Base-by-base conservation (phyloP, 2,797 vertebrate species). In the Intellagama lesueurii region DNA sequence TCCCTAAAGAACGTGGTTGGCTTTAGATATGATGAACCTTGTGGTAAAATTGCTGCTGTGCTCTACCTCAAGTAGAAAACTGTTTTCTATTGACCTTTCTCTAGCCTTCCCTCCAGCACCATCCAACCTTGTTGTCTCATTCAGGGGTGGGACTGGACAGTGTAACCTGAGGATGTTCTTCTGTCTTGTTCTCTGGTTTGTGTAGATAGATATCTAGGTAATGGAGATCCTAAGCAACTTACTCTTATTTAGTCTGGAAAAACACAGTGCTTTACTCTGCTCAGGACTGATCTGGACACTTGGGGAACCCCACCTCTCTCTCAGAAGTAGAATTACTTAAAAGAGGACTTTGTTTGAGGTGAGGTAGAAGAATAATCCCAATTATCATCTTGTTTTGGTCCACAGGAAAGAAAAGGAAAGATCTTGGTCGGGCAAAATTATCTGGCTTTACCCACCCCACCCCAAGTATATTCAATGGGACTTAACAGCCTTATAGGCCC, bases 141-240 rank as follows among this genome's bases (percentile, higher is more conserved):
- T 35, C 35, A 66, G 79, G 56, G n/a, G 5, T 60, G 16, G 19
- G 22, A 81, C n/a, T 64, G 30, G 79, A 35, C n/a, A 81, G n/a
- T 19, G 73, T 22, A 7, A 76, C 9, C 19, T 16, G 30, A 60
- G 52, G 26, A 22, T 32, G 44, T 7, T 28, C 66, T 14, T 44
- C 66, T 70, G 24, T 83, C 40, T 14, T 47, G 2, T 47, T 68
- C 28, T 47, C 82, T 32, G 8, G 28, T 16, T 35, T 44, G 68
- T 78, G 14, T n/a, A 79, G 86, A 32, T 40, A 47, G 12, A 66
- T 85, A 87, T 56, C 32, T 89, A 24, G 30, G 81, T 89, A 76
- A 79, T 44, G 7, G 7, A 70, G 32, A 77, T 52, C 52, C 56
- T 90, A 69, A 49, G 2, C 30, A 30, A 47, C 66, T 47, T 26